phyloP scores from a whole-genome alignment of 2,797 vertebrate genomes.

The Hirundo rustica region DNA sequence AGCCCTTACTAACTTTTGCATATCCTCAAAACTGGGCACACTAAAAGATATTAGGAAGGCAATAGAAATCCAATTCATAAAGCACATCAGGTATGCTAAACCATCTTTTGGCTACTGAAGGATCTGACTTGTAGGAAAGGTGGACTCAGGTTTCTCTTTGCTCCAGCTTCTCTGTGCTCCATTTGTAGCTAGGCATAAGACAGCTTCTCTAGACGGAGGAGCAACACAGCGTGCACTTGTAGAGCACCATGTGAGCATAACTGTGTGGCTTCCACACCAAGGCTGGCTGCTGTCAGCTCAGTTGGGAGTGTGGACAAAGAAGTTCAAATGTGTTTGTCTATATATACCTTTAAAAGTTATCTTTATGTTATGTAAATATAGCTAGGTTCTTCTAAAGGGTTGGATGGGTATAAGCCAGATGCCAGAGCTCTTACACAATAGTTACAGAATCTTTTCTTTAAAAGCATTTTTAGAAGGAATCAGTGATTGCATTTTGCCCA shows the following conservation, averaged over 20 bases:
- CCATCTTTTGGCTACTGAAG: background rate
- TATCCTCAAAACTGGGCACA: background rate
- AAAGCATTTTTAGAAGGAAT: background rate
- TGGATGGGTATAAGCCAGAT: background rate
- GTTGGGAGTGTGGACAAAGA: background rate
- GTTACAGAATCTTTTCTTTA: background rate
- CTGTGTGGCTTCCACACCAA: background rate
- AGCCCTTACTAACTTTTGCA: background rate
- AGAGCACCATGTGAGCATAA: background rate
- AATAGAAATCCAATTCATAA: background rate
- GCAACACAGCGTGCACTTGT: fast-evolving
- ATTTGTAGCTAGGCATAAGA: background rate
- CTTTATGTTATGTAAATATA: background rate
- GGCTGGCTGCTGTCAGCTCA: background rate
- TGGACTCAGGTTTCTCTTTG: background rate
- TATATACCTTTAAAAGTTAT: background rate
- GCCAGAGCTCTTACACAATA: background rate
- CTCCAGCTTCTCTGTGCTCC: background rate
- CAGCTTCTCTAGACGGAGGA: background rate
- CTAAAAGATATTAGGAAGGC: background rate
- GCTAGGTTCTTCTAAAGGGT: background rate
- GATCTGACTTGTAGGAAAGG: background rate
- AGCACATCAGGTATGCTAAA: background rate
- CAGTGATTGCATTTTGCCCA: background rate
- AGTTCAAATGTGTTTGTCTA: background rate